Percentiles rank a stretch among this genome's conserved stretches.
phyloP scores from a whole-genome alignment of 2,797 vertebrate genomes.

The Etheostoma nigrum region DNA sequence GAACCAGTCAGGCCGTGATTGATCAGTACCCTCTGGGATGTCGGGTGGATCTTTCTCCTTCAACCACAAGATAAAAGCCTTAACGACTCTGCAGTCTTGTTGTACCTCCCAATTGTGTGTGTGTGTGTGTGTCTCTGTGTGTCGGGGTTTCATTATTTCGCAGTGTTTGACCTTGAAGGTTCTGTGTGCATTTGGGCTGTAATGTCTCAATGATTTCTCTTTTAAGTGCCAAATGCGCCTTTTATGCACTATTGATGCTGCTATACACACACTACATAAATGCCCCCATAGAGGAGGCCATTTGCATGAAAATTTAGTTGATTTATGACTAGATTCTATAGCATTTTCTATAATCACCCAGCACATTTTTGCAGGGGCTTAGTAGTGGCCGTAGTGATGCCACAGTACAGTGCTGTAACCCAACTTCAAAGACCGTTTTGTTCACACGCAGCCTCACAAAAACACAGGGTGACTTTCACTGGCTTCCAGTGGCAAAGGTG shows the following conservation, averaged over 20 bases:
- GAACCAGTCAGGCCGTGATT: constrained; percentile 96
- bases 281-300: constrained; percentile 74
- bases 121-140: constrained; percentile 69
- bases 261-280: constrained; percentile 80
- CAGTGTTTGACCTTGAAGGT: constrained; percentile 84
- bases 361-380: constrained; percentile 86
- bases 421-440: constrained; percentile 86
- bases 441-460: constrained; percentile 83
- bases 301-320: constrained; percentile 86
- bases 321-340: constrained; percentile 85
- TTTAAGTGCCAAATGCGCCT: constrained; percentile 77
- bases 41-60: constrained; percentile 88
- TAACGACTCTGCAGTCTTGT: constrained; percentile 83
- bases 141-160: constrained; percentile 76
- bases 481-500: constrained; percentile 83
- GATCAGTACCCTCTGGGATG: constrained; percentile 95
- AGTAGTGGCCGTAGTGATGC: constrained; percentile 87
- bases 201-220: constrained; percentile 81
- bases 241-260: constrained; percentile 78
- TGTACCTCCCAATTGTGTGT: constrained; percentile 78
- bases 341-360: constrained; percentile 83
- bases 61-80: constrained; percentile 86
- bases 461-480: constrained; percentile 83
- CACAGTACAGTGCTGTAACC: constrained; percentile 84
- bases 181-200: constrained; percentile 76